Conservation (phyloP, 1,140 invertebrate genomes). For the Gryllus bimaculatus region DNA sequence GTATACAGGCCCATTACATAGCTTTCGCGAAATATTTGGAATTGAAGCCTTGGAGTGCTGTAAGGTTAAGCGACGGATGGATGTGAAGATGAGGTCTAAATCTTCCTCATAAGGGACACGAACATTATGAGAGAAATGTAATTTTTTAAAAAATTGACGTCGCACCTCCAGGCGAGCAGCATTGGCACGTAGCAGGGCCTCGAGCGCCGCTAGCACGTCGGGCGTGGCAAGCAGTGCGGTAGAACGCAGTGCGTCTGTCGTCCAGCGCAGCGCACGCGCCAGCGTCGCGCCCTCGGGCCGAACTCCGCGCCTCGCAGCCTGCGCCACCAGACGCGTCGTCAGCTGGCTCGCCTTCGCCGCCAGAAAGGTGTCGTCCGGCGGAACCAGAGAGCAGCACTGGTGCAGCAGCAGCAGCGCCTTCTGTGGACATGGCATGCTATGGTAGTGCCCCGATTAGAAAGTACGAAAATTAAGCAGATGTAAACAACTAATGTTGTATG, state of each 20-base stretch:
- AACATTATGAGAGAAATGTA: not conserved
- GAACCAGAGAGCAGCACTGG: slow-evolving; percentile 34
- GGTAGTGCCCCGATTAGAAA: not conserved
- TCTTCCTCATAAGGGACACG: too few relatives aligned
- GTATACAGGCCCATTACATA: too few relatives aligned
- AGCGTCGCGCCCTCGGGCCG: slow-evolving; percentile 33
- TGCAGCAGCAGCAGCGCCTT: slow-evolving; percentile 35
- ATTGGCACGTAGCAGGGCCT: slow-evolving; percentile 15
- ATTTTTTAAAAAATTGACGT: not conserved
- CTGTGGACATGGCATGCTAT: slow-evolving; percentile 27
- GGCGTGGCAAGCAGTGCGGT: slow-evolving; percentile 18
- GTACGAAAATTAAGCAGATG: not conserved
- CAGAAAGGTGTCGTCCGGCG: slow-evolving; percentile 33
- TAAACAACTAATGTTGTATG: not conserved
- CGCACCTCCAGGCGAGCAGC: slow-evolving; percentile 13
- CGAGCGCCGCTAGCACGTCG: slow-evolving; percentile 19
- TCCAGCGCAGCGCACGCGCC: slow-evolving; percentile 33
- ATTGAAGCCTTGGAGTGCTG: too few relatives aligned
- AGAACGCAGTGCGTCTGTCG: slow-evolving; percentile 31
- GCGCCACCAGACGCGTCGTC: slow-evolving; percentile 31
- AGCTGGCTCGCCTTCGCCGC: slow-evolving; percentile 37
- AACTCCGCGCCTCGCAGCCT: slow-evolving; percentile 19
- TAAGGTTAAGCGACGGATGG: too few relatives aligned
- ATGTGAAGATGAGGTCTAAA: too few relatives aligned
- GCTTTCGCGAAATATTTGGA: too few relatives aligned